These are phyloP conservation scores for Coenobita brevimanus DNA, from an alignment of 1,140 invertebrate genomes.

Conservation along the genomic window DNA sequence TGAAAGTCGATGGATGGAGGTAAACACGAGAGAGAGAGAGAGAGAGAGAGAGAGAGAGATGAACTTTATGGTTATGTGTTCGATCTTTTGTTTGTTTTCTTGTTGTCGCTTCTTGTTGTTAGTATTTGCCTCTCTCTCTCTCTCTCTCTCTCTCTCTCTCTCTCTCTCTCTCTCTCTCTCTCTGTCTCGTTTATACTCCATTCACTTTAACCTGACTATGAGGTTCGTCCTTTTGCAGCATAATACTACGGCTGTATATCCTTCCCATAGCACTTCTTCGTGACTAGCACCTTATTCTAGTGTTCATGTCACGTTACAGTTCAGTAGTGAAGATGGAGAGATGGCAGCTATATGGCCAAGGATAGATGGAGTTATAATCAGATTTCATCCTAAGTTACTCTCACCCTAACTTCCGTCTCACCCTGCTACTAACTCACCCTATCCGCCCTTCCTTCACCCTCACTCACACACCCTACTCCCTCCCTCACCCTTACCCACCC, in stretches of 20 bases:
- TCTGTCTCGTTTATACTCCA: neutral
- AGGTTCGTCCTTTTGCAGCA: too few relatives aligned
- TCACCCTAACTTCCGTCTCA: neutral
- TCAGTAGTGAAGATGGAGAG: too few relatives aligned
- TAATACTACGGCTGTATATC: too few relatives aligned
- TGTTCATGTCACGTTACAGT: too few relatives aligned
- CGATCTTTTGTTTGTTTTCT: neutral
- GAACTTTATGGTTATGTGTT: neutral
- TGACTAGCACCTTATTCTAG: too few relatives aligned
- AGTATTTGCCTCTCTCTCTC: neutral
- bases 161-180: slow-evolving; percentile 1
- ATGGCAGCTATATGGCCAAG: too few relatives aligned
- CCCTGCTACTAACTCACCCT: neutral
- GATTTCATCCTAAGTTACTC: too few relatives aligned
- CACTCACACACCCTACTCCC: neutral
- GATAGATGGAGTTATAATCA: too few relatives aligned
- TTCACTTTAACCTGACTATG: too few relatives aligned
- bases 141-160: slow-evolving; percentile 5
- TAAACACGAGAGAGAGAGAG: neutral
- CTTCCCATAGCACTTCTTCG: too few relatives aligned
- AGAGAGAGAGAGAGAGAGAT: neutral
- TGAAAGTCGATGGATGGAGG: neutral
- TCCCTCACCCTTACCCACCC: neutral
- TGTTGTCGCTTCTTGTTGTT: neutral
- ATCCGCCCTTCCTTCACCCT: neutral